A percentile compares a stretch with the other conserved stretches of the same genome.
Evolutionary conservation across 2,888 invertebrate species (phyloP).

Genomic region (Drosophila parthenogenetica): DNA sequence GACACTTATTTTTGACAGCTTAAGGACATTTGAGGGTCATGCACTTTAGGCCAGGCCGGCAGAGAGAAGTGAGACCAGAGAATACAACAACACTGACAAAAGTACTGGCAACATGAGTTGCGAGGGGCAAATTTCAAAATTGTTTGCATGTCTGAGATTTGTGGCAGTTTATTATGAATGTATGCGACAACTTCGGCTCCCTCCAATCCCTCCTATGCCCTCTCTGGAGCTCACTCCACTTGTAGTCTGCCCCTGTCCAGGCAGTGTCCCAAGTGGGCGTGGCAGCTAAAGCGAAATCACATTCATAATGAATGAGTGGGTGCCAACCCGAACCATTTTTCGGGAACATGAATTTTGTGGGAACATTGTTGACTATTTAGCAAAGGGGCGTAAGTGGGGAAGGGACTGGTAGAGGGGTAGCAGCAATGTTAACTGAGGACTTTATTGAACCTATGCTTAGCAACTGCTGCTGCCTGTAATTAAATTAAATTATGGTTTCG

Average conservation of each 20-base stretch:
- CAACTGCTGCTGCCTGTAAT: slow-evolving; percentile 68
- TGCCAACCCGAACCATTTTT: slow-evolving; percentile 30
- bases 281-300: slow-evolving; percentile 32
- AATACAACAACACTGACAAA: background rate
- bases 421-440: slow-evolving; percentile 38
- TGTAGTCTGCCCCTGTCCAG: slow-evolving; percentile 1
- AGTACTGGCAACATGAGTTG: background rate
- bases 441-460: slow-evolving; percentile 65
- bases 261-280: slow-evolving; percentile 7
- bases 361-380: slow-evolving; percentile 37
- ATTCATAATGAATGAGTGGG: slow-evolving; percentile 53
- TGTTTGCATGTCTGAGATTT: slow-evolving; percentile 68
- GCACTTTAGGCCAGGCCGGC: slow-evolving; percentile 36
- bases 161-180: slow-evolving; percentile 64
- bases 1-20: slow-evolving; percentile 76
- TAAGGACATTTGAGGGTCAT: slow-evolving; percentile 78
- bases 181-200: slow-evolving; percentile 9
- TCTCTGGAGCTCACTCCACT: background rate
- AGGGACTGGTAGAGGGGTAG: background rate
- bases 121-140: slow-evolving; percentile 47
- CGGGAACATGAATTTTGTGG: slow-evolving; percentile 43
- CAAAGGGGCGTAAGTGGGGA: background rate
- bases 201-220: background rate
- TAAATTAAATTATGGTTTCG: slow-evolving; percentile 72
- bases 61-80: slow-evolving; percentile 9